phyloP scores from a whole-genome alignment of 1,140 invertebrate genomes.

The Brachionus sp. region DNA sequence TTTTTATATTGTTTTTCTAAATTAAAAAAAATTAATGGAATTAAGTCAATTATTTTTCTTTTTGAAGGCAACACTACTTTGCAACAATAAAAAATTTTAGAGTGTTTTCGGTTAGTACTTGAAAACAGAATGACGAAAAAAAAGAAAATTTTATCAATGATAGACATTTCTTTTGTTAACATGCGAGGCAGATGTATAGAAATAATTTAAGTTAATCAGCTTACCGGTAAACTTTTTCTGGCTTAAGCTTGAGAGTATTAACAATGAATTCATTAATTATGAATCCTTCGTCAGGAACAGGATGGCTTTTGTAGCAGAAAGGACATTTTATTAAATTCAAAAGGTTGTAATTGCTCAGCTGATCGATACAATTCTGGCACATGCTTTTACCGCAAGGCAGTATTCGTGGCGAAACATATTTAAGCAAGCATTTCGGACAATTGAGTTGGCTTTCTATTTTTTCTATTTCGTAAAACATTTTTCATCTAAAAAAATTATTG shows the following conservation, averaged over 20 bases:
- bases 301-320: neutral
- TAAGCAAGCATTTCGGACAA: neutral
- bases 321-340: constrained; percentile 37
- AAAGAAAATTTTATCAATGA: too few relatives aligned
- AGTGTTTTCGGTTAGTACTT: too few relatives aligned
- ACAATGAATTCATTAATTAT: constrained; percentile 34
- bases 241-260: neutral
- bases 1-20: too few relatives aligned
- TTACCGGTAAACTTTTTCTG: constrained; percentile 29
- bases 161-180: too few relatives aligned
- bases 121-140: too few relatives aligned
- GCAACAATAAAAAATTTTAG: too few relatives aligned
- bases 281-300: constrained; percentile 20
- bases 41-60: too few relatives aligned
- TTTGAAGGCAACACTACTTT: too few relatives aligned
- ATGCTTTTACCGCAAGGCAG: constrained; percentile 6
- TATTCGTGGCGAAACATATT: constrained; percentile 25
- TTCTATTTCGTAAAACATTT: constrained; percentile 27
- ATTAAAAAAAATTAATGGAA: too few relatives aligned
- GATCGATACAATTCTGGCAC: constrained; percentile 25
- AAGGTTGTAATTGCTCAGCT: neutral
- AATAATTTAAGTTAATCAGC: neutral
- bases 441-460: constrained; percentile 2
- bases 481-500: constrained; percentile 2
- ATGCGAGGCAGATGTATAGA: neutral